Percentiles rank a stretch among this genome's conserved stretches.
Evolutionary conservation across 2,797 vertebrate species (phyloP).

Genomic region (Rhabdomys pumilio): DNA sequence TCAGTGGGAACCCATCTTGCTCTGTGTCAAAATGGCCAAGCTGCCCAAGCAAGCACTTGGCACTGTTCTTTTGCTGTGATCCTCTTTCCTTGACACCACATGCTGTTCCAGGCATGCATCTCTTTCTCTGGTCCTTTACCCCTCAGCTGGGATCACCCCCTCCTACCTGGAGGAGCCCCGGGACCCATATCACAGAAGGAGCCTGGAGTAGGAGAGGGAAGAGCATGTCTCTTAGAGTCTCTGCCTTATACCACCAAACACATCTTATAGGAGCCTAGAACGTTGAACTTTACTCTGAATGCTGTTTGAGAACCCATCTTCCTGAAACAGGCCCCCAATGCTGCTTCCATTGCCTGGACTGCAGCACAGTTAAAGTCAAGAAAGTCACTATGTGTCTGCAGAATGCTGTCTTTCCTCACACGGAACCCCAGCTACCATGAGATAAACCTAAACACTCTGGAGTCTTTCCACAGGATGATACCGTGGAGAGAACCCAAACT

Average conservation of each 20-base stretch:
- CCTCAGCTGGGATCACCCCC: background rate
- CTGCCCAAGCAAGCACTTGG: background rate
- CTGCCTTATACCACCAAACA: background rate
- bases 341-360: background rate
- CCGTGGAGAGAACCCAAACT: background rate
- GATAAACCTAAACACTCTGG: background rate
- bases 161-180: accelerated
- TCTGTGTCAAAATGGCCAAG: background rate
- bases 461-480: background rate
- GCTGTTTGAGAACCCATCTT: background rate
- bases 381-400: background rate
- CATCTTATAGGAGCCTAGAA: background rate
- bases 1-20: background rate
- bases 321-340: background rate
- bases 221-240: background rate
- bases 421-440: too few relatives aligned
- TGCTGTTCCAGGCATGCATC: background rate
- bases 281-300: background rate
- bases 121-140: background rate
- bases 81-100: background rate
- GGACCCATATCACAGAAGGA: background rate
- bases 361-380: background rate
- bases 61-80: background rate
- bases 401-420: background rate
- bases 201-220: too few relatives aligned